phyloP scores from a whole-genome alignment of 2,113 vertebrate species.

The Tetrax tetrax region DNA sequence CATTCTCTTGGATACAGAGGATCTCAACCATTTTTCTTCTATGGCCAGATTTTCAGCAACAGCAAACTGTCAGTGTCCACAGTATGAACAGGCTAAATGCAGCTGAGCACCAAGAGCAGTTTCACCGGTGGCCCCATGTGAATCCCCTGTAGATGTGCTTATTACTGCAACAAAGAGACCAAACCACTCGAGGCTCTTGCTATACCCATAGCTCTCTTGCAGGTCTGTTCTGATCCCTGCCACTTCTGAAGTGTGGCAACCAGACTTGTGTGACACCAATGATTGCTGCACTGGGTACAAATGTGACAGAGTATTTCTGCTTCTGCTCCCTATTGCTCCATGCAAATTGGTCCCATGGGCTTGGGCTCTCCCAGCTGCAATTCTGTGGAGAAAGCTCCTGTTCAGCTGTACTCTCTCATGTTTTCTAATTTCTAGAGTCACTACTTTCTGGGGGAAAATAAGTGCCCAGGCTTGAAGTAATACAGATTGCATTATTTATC shows the following conservation, averaged over 20 bases:
- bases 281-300: neutral
- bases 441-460: neutral
- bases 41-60: neutral
- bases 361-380: neutral
- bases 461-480: neutral
- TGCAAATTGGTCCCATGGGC: accelerated
- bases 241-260: neutral
- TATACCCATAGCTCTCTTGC: neutral
- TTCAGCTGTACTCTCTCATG: neutral
- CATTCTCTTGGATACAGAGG: neutral
- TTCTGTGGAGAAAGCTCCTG: neutral
- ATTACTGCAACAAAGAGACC: neutral
- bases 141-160: neutral
- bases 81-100: neutral
- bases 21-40: neutral
- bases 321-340: too few relatives aligned
- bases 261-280: neutral
- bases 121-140: neutral
- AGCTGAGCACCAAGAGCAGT: neutral
- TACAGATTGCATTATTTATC: neutral
- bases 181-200: neutral
- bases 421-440: neutral
- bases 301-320: neutral
- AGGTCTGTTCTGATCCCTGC: neutral
- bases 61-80: neutral